phyloP scores from a whole-genome alignment of 2,113 vertebrate genomes.

The Odobenus rosmarus region DNA sequence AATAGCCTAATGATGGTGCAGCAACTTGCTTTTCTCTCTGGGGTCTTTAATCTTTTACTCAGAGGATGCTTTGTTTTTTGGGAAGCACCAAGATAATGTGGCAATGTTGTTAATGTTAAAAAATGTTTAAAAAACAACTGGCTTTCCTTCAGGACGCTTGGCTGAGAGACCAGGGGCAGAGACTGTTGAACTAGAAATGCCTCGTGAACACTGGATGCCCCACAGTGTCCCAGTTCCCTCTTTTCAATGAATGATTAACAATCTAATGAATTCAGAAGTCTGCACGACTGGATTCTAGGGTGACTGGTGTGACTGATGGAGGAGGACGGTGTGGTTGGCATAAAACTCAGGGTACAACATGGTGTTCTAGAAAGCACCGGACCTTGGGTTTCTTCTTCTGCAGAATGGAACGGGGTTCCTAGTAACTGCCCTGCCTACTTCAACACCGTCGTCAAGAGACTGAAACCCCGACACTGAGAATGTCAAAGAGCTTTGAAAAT shows the following conservation, averaged over 20 bases:
- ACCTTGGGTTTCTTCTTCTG: neutral
- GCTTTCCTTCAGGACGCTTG: neutral
- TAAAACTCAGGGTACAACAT: neutral
- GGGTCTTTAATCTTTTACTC: neutral
- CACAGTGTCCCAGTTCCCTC: neutral
- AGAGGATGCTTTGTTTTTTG: neutral
- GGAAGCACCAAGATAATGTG: neutral
- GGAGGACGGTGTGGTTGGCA: neutral
- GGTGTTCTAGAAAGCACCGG: too few species aligned
- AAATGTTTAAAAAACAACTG: neutral
- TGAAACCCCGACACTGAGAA: neutral
- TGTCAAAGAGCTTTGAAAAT: neutral
- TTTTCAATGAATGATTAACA: neutral
- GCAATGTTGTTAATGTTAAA: neutral
- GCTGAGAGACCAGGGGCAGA: neutral
- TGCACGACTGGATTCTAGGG: neutral
- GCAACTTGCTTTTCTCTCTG: slow-evolving; percentile 8
- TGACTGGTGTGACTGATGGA: neutral
- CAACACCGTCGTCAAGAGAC: neutral
- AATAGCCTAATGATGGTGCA: neutral
- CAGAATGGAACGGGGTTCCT: neutral
- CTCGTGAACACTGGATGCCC: neutral
- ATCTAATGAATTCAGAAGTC: neutral
- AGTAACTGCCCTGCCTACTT: neutral
- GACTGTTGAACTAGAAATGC: neutral